Evolutionary conservation across 2,113 vertebrate species (phyloP).

Genomic region (Neotoma lepida): DNA sequence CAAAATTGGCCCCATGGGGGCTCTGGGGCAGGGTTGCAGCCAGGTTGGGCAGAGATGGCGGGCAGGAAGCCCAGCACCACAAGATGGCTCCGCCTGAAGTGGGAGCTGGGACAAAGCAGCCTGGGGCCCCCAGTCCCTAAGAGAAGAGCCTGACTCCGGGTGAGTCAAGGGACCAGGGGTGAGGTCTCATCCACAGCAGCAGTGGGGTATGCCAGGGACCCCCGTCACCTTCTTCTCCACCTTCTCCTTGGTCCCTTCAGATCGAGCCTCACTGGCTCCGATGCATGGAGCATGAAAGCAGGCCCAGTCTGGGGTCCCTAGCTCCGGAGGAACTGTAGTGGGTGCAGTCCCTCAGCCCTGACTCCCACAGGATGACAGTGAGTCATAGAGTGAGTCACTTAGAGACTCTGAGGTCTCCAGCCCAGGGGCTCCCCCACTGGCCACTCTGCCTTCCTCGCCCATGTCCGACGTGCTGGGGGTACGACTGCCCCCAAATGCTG

Average conservation of each 20-base stretch:
- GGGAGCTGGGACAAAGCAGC: constrained; percentile 1
- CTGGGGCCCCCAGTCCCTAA: constrained; percentile 2
- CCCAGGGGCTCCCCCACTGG: constrained; percentile 89
- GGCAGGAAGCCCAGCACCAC: constrained; percentile 78
- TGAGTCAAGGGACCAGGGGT: constrained; percentile 45
- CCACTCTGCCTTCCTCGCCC: constrained; percentile 90
- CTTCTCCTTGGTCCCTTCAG: constrained; percentile 58
- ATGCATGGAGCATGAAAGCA: background rate
- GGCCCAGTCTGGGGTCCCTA: background rate
- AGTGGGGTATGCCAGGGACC: constrained; percentile 29
- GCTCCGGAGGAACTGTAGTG: background rate
- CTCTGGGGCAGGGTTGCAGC: constrained; percentile 35
- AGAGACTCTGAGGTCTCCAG: constrained; percentile 95
- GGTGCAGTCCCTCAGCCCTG: constrained; percentile 88
- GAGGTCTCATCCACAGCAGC: constrained; percentile 59
- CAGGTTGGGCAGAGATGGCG: constrained; percentile 64
- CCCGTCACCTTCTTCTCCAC: constrained; percentile 3
- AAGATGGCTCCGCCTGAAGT: constrained; percentile 62
- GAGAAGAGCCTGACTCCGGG: constrained; percentile 67
- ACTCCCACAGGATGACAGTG: constrained; percentile 96
- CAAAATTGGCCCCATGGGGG: background rate
- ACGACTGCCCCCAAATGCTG: constrained; percentile 67
- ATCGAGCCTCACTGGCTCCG: background rate
- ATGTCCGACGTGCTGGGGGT: constrained; percentile 91
- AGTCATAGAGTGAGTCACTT: constrained; percentile 96